A percentile compares a stretch with the other conserved stretches of the same genome.
Conservation (phyloP, 2,888 invertebrate species). For the Drosophila infuscata region DNA sequence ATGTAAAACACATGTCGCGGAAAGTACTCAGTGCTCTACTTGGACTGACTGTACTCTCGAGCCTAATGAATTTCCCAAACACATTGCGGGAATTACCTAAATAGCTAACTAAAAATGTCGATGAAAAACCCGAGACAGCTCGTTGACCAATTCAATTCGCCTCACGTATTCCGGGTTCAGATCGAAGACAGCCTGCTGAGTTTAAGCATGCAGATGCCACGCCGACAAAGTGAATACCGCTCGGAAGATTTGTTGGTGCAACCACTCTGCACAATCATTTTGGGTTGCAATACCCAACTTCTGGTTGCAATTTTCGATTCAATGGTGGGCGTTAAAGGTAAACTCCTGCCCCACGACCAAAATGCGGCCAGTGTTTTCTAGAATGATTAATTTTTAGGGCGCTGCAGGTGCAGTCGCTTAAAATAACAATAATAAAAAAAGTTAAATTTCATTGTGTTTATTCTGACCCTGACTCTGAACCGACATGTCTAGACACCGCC, state of each 20-base stretch:
- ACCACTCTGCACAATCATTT: conserved; percentile 49
- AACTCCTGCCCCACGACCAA: conserved; percentile 5
- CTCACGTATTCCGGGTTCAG: conserved; percentile 21
- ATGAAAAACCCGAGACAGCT: conserved; percentile 27
- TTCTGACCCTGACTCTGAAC: conserved; percentile 40
- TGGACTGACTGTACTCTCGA: conserved; percentile 2
- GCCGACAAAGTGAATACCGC: conserved; percentile 44
- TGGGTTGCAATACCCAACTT: background rate
- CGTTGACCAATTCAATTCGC: conserved; percentile 32
- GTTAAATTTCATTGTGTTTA: conserved; percentile 24
- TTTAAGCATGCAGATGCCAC: conserved; percentile 7
- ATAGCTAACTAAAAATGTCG: background rate
- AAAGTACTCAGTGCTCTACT: conserved; percentile 17
- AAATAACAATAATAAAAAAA: conserved; percentile 16
- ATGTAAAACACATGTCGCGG: conserved; percentile 42
- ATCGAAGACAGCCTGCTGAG: conserved; percentile 36
- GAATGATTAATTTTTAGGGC: conserved; percentile 34
- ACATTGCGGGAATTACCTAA: conserved; percentile 42
- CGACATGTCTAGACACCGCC: conserved; percentile 61
- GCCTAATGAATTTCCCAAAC: conserved; percentile 46
- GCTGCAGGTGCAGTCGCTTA: conserved; percentile 50
- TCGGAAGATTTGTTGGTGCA: conserved; percentile 38
- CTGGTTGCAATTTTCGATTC: conserved; percentile 17
- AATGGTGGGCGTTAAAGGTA: conserved; percentile 39
- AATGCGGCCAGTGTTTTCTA: conserved; percentile 9